A percentile compares a stretch with the other conserved stretches of the same genome.
These are phyloP conservation scores for Olivierus martensii DNA, from an alignment of 1,140 invertebrate genomes.

Conservation along the genomic window DNA sequence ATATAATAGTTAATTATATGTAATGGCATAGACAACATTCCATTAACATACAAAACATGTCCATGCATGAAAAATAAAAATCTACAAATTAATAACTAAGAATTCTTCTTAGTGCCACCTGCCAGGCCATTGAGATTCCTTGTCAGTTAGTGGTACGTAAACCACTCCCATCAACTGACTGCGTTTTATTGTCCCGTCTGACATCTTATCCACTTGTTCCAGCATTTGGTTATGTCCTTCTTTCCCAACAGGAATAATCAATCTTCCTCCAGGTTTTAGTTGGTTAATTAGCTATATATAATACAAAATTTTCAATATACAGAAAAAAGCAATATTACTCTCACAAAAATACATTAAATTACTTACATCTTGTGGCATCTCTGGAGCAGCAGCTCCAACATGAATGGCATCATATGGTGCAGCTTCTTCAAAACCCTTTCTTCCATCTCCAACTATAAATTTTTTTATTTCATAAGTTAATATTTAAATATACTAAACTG, in stretches of 20 bases:
- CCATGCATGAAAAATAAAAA: no score
- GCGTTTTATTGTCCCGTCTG: conserved; percentile 59
- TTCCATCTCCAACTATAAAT: conserved; percentile 62
- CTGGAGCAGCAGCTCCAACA: conserved; percentile 77
- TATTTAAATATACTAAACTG: no score
- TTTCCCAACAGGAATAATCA: conserved; percentile 84
- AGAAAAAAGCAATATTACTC: background rate
- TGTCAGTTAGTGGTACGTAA: conserved; percentile 92
- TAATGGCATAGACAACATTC: no score
- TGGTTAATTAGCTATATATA: conserved; percentile 47
- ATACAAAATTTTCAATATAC: background rate
- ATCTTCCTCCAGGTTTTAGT: conserved; percentile 63
- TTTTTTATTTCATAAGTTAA: no score
- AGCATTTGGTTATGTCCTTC: conserved; percentile 65
- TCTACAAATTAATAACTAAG: no score
- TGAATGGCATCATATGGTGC: conserved; percentile 85
- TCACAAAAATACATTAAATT: background rate
- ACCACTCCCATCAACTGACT: conserved; percentile 86
- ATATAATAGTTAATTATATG: no score
- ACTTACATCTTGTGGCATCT: conserved; percentile 54
- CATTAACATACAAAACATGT: no score
- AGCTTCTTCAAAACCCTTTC: conserved; percentile 50
- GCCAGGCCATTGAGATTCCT: conserved; percentile 49
- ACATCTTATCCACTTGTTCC: conserved; percentile 72
- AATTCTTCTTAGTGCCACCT: conserved; percentile 18